A percentile compares a stretch with the other conserved stretches of the same genome.
These are phyloP conservation scores for Festucalex cinctus DNA, from an alignment of 2,113 vertebrate species.

Conservation along the genomic window DNA sequence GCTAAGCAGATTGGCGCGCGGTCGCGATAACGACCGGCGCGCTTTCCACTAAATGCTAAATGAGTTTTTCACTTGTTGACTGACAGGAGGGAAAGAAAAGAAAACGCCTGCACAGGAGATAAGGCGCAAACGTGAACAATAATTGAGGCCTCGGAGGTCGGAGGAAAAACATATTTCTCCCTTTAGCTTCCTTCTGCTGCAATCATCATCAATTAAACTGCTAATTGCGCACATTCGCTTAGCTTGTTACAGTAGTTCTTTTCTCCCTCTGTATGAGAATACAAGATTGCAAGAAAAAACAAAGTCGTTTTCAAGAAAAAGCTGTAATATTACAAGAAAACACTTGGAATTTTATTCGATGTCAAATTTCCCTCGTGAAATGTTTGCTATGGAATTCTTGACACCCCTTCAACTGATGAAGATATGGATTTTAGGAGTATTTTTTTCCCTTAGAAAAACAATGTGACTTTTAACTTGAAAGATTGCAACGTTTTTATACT, in stretches of 20 bases:
- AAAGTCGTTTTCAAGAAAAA: not conserved
- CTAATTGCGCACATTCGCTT: slow-evolving; percentile 20
- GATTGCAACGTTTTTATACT: too few relatives aligned
- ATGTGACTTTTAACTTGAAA: too few relatives aligned
- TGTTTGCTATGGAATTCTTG: not conserved
- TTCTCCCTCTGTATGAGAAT: not conserved
- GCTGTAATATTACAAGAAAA: not conserved
- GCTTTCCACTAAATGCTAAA: slow-evolving; percentile 26
- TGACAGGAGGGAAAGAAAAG: slow-evolving; percentile 25
- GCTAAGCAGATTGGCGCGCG: slow-evolving; percentile 1
- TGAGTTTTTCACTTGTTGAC: slow-evolving; percentile 48
- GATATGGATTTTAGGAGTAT: not conserved
- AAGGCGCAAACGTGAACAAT: slow-evolving; percentile 26
- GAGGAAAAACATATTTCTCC: slow-evolving; percentile 9
- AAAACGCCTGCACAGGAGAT: slow-evolving; percentile 25
- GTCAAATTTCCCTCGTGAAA: not conserved
- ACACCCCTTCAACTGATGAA: not conserved
- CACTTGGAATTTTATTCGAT: not conserved
- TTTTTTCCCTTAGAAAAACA: too few relatives aligned
- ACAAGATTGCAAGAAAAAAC: not conserved
- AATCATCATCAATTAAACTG: slow-evolving; percentile 25
- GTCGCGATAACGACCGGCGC: slow-evolving; percentile 1
- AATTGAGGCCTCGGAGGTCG: slow-evolving; percentile 25
- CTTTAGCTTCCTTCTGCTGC: slow-evolving; percentile 15
- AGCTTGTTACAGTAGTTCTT: not conserved